Evolutionary conservation across 37 sponge, comb jelly and placozoan species (phyloP).

Genomic region (Trichoplax adhaerens): DNA sequence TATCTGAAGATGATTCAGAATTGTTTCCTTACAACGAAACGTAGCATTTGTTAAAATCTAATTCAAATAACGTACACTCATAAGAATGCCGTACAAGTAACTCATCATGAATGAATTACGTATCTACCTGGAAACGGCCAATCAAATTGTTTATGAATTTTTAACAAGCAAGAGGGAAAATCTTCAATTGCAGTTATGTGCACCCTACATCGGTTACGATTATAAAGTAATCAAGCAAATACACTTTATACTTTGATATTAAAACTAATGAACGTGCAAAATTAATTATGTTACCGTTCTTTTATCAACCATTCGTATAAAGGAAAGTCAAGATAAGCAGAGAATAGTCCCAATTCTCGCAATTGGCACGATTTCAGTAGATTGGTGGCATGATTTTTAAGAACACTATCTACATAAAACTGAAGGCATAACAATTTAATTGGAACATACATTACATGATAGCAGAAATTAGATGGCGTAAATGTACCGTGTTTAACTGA

Average conservation of each 20-base stretch:
- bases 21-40: no score
- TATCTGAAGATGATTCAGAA: no score
- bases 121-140: not conserved
- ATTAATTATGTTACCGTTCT: conserved; percentile 31
- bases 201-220: not conserved
- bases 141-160: not conserved
- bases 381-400: conserved; percentile 69
- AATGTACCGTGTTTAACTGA: no score
- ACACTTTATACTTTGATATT: not conserved
- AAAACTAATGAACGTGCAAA: not conserved
- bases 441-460: no score
- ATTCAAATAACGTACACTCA: no score
- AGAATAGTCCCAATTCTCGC: conserved; percentile 60
- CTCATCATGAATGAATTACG: no score
- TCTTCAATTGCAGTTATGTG: not conserved
- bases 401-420: conserved; percentile 69
- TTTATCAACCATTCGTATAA: conserved; percentile 51
- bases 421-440: not conserved
- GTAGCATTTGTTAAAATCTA: no score
- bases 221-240: not conserved
- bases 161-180: not conserved
- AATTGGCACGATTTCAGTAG: conserved; percentile 30
- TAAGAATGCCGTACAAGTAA: no score
- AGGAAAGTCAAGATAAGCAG: conserved; percentile 65
- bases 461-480: no score